Conservation (phyloP, 2,797 vertebrate species). For the Poecilia wingei region DNA sequence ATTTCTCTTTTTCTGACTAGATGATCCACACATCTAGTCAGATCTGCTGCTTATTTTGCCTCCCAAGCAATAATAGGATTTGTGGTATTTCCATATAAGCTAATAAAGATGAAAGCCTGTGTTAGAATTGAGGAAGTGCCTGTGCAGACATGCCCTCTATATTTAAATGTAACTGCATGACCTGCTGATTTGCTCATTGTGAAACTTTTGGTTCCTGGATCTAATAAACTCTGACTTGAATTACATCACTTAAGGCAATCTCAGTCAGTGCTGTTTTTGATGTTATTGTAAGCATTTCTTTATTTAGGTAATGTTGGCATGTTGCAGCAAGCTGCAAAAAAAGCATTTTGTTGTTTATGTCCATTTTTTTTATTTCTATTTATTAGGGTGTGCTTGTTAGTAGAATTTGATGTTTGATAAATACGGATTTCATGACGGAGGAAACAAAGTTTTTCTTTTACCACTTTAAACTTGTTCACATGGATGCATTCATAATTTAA, state of each 20-base stretch:
- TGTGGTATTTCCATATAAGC: not conserved
- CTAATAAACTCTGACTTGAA: not conserved
- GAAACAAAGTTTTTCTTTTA: not conserved
- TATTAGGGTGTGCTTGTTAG: not conserved
- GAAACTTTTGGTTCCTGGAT: not conserved
- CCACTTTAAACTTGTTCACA: not conserved
- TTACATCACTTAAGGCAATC: not conserved
- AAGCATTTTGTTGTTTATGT: not conserved
- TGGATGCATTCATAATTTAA: not conserved
- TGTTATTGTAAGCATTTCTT: not conserved
- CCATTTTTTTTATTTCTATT: not conserved
- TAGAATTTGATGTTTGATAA: not conserved
- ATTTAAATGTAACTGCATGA: not conserved
- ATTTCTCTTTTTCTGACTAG: not conserved
- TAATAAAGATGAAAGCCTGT: not conserved
- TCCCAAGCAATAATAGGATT: constrained; percentile 5
- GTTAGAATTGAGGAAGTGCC: constrained; percentile 1
- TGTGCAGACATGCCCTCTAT: not conserved
- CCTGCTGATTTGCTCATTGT: not conserved
- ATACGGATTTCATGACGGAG: not conserved
- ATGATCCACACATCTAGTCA: not conserved
- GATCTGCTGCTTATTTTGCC: not conserved
- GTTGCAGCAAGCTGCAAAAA: not conserved
- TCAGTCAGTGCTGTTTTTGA: not conserved
- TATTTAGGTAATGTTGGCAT: not conserved